These are phyloP conservation scores for Lampris megalopsis DNA, from an alignment of 2,113 vertebrate species.

Conservation along the genomic window DNA sequence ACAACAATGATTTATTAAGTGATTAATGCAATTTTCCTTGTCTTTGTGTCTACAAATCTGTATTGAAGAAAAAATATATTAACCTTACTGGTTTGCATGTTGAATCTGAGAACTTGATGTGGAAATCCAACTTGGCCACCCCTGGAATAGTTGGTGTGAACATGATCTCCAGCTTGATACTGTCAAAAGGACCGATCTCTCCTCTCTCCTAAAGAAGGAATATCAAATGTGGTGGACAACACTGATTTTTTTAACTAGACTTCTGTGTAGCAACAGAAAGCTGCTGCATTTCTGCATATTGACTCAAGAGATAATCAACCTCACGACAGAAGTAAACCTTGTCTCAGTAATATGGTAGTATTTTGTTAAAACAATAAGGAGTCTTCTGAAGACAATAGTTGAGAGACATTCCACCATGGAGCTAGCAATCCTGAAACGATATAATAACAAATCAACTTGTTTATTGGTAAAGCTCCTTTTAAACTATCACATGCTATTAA, in stretches of 20 bases:
- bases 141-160: slow-evolving; percentile 89
- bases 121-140: slow-evolving; percentile 76
- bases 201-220: slow-evolving; percentile 77
- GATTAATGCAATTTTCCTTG: no score
- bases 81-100: slow-evolving; percentile 85
- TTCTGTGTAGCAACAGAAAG: no score
- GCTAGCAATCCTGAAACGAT: no score
- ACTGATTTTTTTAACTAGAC: neutral
- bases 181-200: slow-evolving; percentile 86
- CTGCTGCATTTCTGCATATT: no score
- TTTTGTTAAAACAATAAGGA: no score
- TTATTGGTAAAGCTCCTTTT: no score
- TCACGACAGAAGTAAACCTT: neutral
- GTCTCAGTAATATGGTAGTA: no score
- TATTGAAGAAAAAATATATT: neutral
- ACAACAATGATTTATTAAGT: no score
- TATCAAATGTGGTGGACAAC: slow-evolving; percentile 2
- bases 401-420: no score
- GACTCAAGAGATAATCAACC: neutral
- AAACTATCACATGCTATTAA: no score
- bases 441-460: no score
- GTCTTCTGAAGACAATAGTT: no score
- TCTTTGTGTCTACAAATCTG: neutral
- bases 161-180: slow-evolving; percentile 84
- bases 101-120: slow-evolving; percentile 84